Base-by-base conservation (phyloP, 2,888 invertebrate genomes). In the Scotopteryx bipunctaria region DNA sequence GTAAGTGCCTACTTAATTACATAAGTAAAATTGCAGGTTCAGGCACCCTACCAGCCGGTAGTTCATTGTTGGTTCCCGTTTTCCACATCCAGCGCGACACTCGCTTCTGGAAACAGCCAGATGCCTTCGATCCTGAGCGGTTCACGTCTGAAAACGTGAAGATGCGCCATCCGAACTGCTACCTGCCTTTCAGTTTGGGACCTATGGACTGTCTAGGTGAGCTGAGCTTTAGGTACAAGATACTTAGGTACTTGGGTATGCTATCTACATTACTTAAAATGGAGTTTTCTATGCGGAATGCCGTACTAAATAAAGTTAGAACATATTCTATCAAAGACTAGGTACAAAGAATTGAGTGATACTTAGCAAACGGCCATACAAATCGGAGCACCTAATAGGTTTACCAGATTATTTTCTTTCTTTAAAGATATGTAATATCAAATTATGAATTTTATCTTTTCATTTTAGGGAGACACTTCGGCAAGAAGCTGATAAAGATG, bases 191-290 rank as follows among this genome's bases (percentile, higher is more conserved):
- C 48, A 85, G 87, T 59, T 67, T 80, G 33, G 87, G 88, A 25
- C 75, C 84, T 27, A 88, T 88, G 88, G 85, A 87, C 66, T 88
- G 87, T 62, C 67, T 87, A 49, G 88, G 87, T 88, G 55, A 60
- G 58, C 14, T n/a, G n/a, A n/a, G n/a, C n/a, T n/a, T n/a, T n/a
- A n/a, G n/a, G n/a, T n/a, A n/a, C n/a, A n/a, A n/a, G n/a, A n/a
- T n/a, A n/a, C n/a, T n/a, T n/a, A n/a, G n/a, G n/a, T n/a, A n/a
- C n/a, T n/a, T n/a, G n/a, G n/a, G n/a, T n/a, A n/a, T n/a, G n/a
- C n/a, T n/a, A n/a, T n/a, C n/a, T n/a, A n/a, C n/a, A n/a, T n/a
- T n/a, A n/a, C n/a, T n/a, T n/a, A n/a, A n/a, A n/a, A n/a, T n/a
- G n/a, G n/a, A n/a, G n/a, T n/a, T n/a, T n/a, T n/a, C n/a, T n/a